Evolutionary conservation across 2,888 invertebrate genomes (phyloP), one percentile per base, ranked within the genome.

Genomic region (Kuschelorhynchus macadamiae): DNA sequence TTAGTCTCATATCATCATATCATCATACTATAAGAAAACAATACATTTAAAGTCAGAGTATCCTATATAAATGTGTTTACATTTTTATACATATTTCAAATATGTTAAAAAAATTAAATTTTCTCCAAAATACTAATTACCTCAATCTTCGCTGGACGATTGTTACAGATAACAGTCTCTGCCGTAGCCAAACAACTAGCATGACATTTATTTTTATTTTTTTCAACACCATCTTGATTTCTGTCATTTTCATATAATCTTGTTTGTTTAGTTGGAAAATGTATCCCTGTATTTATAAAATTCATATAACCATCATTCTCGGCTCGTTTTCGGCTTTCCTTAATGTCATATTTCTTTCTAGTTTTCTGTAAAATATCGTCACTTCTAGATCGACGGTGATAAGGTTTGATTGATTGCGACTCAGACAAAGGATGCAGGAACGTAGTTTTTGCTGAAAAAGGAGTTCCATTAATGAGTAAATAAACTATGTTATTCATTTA

Each of bases 301-400:
- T 78, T 78, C 67, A 75, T 77, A 66, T 80, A 80, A n/a, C 80
- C 79, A 57, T 81, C 81, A 39, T 69, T 72, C 70, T 80, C 79
- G 5, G 80, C 80, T 11, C 79, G 72, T 73, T 79, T 80, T 32
- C 78, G 49, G 50, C 77, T 76, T 57, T 78, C 81, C 41, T 79
- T 77, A 67, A 69, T 67, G 55, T 71, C 63, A 57, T 69, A 72
- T 73, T 78, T 81, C 64, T 80, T 72, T 71, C 77, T 76, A 47
- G 78, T 77, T 53, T 75, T 76, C 32, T 56, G 61, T 53, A 79
- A 81, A 17, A 79, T 67, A 65, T 80, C 81, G 70, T 81, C 80
- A 61, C 79, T 81, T 69, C 71, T 73, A 12, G 76, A 71, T 47
- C 79, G 65, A 52, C 75, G 72, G 50, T 80, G 78, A 59, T 69